Base-by-base conservation (phyloP, 2,113 vertebrate genomes). In the Physeter macrocephalus region DNA sequence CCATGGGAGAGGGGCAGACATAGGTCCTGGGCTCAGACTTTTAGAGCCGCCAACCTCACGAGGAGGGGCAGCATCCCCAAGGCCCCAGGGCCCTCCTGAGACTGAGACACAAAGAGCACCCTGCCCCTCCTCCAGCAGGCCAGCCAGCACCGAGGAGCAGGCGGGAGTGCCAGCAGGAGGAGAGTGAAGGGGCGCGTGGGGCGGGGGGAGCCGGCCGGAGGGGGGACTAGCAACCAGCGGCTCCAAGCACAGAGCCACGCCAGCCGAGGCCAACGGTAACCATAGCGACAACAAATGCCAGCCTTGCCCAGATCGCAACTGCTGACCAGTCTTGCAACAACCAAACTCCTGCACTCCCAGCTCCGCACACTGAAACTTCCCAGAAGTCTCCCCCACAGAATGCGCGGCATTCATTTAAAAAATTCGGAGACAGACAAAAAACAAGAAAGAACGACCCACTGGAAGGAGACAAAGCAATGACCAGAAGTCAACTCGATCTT, bases 241-340 rank as follows among this genome's bases (percentile, higher is more conserved):
- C 43, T 78, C 2, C 0, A 43, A 39, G 54, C 62, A 34, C 52
- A 25, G 29, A 67, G n/a, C 17, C 6, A 43, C 29, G 14, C 78
- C 23, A 41, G 64, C 23, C 20, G 23, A 4, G 18, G 59, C 77
- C 17, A 12, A 13, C 1, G 6, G 72, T 94, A 88, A 92, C 85
- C 64, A 93, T 57, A 62, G 78, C 62, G 85, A 96, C 91, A 34
- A 17, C 36, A 72, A 88, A 83, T 41, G 52, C 62, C 77, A 21
- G 41, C 67, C 66, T 23, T 27, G 78, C 3, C 20, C 41, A 1
- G 34, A 43, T 64, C 77, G 12, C 27, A 75, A 75, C 29, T 49
- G 18, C 17, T 4, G 9, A 34, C 23, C 27, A 9, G 54, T 80
- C 64, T 23, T 25, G 3, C 14, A 1, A 41, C 54, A 41, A 25